A percentile compares a stretch with the other conserved stretches of the same genome.
These are phyloP conservation scores for Guaruba guarouba DNA, from an alignment of 2,113 vertebrate genomes.

Conservation along the genomic window DNA sequence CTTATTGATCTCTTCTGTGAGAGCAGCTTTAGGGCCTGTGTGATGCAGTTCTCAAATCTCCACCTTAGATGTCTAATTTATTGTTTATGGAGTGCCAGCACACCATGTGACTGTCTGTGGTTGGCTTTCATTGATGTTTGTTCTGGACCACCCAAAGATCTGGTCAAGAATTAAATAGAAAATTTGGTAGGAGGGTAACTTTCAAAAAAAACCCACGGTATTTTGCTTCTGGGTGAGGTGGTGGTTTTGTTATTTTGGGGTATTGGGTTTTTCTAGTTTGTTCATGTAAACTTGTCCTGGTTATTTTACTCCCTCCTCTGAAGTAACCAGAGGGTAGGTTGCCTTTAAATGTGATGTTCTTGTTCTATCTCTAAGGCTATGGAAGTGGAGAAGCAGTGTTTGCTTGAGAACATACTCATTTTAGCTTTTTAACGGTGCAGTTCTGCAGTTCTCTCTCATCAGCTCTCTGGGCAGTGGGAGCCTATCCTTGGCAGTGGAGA, in stretches of 20 bases:
- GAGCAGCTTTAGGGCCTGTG: background rate
- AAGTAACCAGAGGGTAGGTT: background rate
- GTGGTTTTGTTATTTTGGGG: background rate
- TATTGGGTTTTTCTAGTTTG: background rate
- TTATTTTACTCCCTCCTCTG: background rate
- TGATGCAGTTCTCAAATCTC: background rate
- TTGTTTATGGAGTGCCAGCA: background rate
- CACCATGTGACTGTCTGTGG: fast-evolving
- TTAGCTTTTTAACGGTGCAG: background rate
- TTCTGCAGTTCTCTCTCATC: background rate
- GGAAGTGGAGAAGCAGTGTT: background rate
- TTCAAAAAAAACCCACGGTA: fast-evolving
- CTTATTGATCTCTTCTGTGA: background rate
- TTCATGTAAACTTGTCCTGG: background rate
- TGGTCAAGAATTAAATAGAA: background rate
- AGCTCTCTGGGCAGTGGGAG: background rate
- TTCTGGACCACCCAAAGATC: background rate
- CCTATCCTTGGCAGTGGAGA: background rate
- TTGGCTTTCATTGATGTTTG: background rate
- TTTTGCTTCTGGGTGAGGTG: background rate
- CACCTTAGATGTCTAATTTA: background rate
- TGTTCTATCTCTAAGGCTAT: background rate
- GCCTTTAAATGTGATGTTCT: background rate
- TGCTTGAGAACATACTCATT: background rate
- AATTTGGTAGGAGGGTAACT: background rate